Conservation (phyloP, 2,888 invertebrate genomes). For the Pristionchus maxplancki region DNA sequence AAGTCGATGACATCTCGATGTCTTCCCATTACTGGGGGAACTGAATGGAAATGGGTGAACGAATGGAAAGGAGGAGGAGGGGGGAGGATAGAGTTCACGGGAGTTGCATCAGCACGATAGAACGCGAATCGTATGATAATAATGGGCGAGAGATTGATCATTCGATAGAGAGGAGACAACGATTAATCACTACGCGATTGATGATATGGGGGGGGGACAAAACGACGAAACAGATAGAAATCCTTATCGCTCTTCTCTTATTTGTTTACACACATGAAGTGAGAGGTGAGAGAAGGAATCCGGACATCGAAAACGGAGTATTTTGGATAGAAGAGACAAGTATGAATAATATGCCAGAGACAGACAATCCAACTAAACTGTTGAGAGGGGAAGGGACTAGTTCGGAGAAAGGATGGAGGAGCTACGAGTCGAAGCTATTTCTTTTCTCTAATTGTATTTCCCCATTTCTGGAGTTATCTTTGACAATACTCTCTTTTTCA, state of each 20-base stretch:
- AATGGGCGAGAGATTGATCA: neutral
- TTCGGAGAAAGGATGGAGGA: neutral
- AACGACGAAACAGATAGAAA: neutral
- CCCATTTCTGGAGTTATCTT: neutral
- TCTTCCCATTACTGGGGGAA: neutral
- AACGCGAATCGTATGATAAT: constrained; percentile 30
- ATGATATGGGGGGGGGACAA: neutral
- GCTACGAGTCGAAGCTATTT: neutral
- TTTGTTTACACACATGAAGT: neutral
- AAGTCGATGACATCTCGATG: constrained; percentile 24
- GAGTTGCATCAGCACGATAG: constrained; percentile 6
- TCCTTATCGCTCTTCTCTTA: neutral
- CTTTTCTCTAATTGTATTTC: neutral
- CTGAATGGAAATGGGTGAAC: neutral
- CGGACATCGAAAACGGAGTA: neutral
- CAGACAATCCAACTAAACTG: neutral
- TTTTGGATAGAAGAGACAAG: neutral
- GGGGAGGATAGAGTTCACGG: neutral
- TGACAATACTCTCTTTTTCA: neutral
- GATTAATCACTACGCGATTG: neutral
- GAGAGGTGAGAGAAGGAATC: neutral
- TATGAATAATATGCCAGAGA: neutral
- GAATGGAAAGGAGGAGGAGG: neutral
- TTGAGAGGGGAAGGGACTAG: constrained; percentile 3
- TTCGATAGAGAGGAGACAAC: neutral